Evolutionary conservation across 2,113 vertebrate species (phyloP).

Genomic region (Cochlearius cochlearius): DNA sequence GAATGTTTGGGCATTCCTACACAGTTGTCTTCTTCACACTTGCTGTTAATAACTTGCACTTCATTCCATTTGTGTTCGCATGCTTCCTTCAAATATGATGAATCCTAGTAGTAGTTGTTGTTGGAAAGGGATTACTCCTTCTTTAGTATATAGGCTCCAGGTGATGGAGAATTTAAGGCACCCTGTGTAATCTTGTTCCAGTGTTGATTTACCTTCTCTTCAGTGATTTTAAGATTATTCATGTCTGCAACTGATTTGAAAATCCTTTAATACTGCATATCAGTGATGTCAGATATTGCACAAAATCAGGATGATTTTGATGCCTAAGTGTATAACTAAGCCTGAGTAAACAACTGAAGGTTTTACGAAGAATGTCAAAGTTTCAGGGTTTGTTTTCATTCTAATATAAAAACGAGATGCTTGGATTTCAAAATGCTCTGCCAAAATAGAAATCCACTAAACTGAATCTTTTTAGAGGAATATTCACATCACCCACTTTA

Average conservation of each 20-base stretch:
- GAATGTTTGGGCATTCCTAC: background rate
- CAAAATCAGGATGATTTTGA: background rate
- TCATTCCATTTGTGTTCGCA: background rate
- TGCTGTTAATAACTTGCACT: background rate
- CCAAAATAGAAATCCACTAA: background rate
- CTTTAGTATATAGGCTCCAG: background rate
- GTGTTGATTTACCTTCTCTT: background rate
- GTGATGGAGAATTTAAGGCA: background rate
- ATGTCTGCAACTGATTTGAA: background rate
- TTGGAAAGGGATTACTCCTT: background rate
- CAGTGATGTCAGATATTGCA: background rate
- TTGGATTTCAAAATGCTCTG: background rate
- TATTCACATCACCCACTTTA: background rate
- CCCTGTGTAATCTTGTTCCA: background rate
- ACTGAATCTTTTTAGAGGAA: background rate
- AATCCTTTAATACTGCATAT: background rate
- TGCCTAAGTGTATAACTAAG: background rate
- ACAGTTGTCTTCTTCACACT: background rate
- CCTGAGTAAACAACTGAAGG: background rate
- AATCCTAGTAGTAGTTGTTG: background rate
- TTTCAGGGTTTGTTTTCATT: background rate
- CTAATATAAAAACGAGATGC: background rate
- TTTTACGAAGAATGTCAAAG: background rate
- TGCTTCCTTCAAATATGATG: background rate
- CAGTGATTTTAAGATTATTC: background rate